Base-by-base conservation (phyloP, 2,797 vertebrate genomes). In the Dallia pectoralis region DNA sequence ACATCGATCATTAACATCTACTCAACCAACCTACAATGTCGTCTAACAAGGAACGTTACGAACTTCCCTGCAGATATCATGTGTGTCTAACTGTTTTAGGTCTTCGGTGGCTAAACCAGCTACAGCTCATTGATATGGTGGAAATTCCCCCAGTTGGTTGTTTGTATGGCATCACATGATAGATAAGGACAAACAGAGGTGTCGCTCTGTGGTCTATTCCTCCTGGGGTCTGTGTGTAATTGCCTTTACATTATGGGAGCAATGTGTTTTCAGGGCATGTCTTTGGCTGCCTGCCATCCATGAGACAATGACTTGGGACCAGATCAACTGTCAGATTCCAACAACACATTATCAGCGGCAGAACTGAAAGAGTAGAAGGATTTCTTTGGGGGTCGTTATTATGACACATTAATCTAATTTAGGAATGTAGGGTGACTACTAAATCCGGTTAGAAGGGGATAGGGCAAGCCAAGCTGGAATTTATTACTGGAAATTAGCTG, bases 241-340 rank as follows among this genome's bases (percentile, higher is more conserved):
- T 68, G 66, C n/a, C 44, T 19, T 68, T 67, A 48, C 36, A 68
- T 48, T 48, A 48, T 49, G 53, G 22, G 53, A 56, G 40, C 40
- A 48, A 27, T 25, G 5, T 48, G 66, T 67, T 67, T 56, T 67
- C 44, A 25, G 22, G 14, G 44, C 25, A 7, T 48, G 44, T 48
- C 66, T 49, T 48, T 68, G 40, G 66, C 44, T 68, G 66, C 16
- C 66, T 68, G 48, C 44, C 66, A 48, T 48, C 15, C 36, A 66
- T 22, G 36, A 66, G 53, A 56, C 53, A 56, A 12, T 22, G 53
- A 56, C 25, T 56, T 30, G 61, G 6, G 22, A 25, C 61, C 1
- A 44, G 6, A 27, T 1, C 66, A 18, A 15, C 25, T 16, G 44
- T 16, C 47, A 48, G 66, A 27, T 27, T 49, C 16, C 16, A 67